These are phyloP conservation scores for Paedocypris micromegethes DNA, from an alignment of 2,797 vertebrate genomes.

Conservation along the genomic window DNA sequence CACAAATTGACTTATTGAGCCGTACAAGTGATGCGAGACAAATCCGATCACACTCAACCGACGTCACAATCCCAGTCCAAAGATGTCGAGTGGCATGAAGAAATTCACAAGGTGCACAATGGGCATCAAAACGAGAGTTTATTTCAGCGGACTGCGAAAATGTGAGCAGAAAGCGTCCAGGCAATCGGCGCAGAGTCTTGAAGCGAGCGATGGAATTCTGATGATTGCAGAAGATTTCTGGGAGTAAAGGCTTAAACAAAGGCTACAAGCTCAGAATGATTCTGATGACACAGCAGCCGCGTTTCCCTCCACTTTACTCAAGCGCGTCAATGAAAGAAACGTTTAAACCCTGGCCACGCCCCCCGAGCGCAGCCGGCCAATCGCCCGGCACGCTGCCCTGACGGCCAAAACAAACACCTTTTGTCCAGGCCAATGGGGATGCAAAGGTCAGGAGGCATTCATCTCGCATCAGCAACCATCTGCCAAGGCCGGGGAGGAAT, in stretches of 20 bases:
- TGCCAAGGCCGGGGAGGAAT: constrained; percentile 69
- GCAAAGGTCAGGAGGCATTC: constrained; percentile 65
- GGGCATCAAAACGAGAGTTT: too few relatives aligned
- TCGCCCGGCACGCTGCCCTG: constrained; percentile 56
- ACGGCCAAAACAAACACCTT: constrained; percentile 62
- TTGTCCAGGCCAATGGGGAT: constrained; percentile 67
- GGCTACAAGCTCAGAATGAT: neutral
- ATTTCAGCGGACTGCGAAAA: too few relatives aligned
- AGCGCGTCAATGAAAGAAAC: constrained; percentile 57
- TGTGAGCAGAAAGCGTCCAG: too few relatives aligned
- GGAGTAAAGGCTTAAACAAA: constrained; percentile 21
- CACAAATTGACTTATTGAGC: too few relatives aligned
- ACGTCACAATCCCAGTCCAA: too few relatives aligned
- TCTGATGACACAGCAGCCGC: constrained; percentile 27
- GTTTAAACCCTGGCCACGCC: constrained; percentile 71
- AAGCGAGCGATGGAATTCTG: neutral
- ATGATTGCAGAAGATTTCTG: neutral
- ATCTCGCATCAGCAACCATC: constrained; percentile 69
- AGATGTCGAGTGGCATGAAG: too few relatives aligned
- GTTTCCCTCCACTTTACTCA: constrained; percentile 69
- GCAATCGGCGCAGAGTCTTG: neutral
- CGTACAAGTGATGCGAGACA: too few relatives aligned
- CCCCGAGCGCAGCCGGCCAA: constrained; percentile 59
- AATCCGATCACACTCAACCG: too few relatives aligned
- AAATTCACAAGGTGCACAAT: too few relatives aligned